Evolutionary conservation across 2,888 invertebrate genomes (phyloP).

Genomic region (Pyrrhia umbra): DNA sequence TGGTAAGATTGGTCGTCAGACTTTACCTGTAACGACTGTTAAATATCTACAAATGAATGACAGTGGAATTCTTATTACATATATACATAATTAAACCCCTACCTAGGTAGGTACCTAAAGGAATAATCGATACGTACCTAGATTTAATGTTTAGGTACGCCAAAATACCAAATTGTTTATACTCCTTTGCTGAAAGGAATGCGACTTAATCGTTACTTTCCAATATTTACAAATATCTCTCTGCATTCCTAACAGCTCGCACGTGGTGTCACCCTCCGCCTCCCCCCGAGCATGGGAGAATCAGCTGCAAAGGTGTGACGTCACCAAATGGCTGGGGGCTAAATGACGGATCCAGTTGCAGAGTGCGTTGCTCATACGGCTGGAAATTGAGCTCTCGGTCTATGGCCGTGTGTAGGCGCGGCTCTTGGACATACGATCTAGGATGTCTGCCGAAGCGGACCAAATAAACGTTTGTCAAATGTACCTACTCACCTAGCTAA

Average conservation of each 20-base stretch:
- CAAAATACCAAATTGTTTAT: slow-evolving; percentile 21
- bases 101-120: neutral
- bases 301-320: slow-evolving; percentile 79
- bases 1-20: too few relatives aligned
- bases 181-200: slow-evolving; percentile 14
- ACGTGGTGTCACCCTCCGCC: slow-evolving; percentile 76
- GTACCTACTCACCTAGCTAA: neutral
- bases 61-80: too few relatives aligned
- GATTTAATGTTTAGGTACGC: neutral
- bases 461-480: neutral
- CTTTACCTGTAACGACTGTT: too few relatives aligned
- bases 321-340: slow-evolving; percentile 66
- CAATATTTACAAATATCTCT: slow-evolving; percentile 33
- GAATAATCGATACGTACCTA: too few relatives aligned
- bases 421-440: slow-evolving; percentile 78
- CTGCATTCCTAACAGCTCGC: slow-evolving; percentile 66
- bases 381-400: slow-evolving; percentile 72
- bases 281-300: slow-evolving; percentile 76
- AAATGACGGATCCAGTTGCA: slow-evolving; percentile 81
- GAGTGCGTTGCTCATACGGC: slow-evolving; percentile 76
- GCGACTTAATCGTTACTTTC: slow-evolving; percentile 16
- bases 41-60: too few relatives aligned
- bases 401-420: slow-evolving; percentile 77
- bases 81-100: too few relatives aligned
- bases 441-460: slow-evolving; percentile 67